A percentile compares a stretch with the other conserved stretches of the same genome.
phyloP scores from a whole-genome alignment of 30 jellyfish, hydroid and myxozoan species.

The Cassiopea andromeda region DNA sequence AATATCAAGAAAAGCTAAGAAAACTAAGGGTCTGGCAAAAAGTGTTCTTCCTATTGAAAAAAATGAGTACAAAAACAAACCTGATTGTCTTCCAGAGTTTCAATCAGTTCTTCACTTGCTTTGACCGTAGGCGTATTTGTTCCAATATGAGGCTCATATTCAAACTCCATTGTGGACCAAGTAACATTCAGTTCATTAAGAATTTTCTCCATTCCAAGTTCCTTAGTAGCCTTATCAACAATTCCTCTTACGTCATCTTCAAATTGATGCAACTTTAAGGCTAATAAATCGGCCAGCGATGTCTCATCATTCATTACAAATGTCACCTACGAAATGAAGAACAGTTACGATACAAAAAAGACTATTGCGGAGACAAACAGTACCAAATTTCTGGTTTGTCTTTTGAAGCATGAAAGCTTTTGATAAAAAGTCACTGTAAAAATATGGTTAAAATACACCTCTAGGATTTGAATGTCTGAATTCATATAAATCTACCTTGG shows the following conservation, averaged over 20 bases:
- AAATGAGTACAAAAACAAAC: conserved; percentile 33
- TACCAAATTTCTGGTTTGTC: no score
- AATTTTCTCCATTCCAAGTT: conserved; percentile 95
- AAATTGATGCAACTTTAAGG: conserved; percentile 83
- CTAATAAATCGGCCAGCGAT: conserved; percentile 91
- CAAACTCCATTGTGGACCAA: conserved; percentile 95
- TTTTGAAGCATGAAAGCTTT: no score
- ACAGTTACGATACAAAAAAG: no score
- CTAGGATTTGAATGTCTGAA: background rate
- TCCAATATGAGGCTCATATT: conserved; percentile 88
- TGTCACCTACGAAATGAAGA: conserved; percentile 60
- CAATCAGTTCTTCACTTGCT: conserved; percentile 96
- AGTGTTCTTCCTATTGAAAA: no score
- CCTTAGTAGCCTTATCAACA: conserved; percentile 98
- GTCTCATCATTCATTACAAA: conserved; percentile 96
- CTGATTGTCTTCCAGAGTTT: conserved; percentile 96
- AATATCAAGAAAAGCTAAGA: no score
- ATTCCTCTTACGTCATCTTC: conserved; percentile 95
- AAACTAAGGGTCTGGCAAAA: no score
- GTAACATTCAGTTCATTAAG: conserved; percentile 92
- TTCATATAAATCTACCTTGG: conserved; percentile 68
- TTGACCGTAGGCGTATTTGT: conserved; percentile 84
- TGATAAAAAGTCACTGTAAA: no score
- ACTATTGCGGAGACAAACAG: no score
- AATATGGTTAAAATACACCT: background rate